Conservation (phyloP, 2,888 invertebrate genomes). For the Esperia sulphurella region DNA sequence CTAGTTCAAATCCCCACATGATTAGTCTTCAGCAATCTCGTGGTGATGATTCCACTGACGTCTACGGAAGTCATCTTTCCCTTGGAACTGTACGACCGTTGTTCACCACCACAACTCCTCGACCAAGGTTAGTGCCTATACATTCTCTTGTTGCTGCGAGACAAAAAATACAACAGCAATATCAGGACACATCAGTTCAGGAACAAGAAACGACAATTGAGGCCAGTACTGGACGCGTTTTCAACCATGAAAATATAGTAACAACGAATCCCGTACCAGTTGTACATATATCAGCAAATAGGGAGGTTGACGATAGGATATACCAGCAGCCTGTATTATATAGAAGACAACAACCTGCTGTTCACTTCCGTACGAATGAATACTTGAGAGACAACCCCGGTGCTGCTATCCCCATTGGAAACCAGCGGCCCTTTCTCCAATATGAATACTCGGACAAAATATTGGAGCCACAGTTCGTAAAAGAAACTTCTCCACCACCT, state of each 20-base stretch:
- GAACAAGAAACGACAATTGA: constrained; percentile 70
- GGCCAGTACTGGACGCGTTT: constrained; percentile 74
- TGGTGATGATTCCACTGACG: constrained; percentile 83
- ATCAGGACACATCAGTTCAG: constrained; percentile 51
- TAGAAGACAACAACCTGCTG: constrained; percentile 46
- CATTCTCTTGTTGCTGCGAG: constrained; percentile 70
- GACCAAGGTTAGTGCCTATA: constrained; percentile 77
- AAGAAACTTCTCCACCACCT: constrained; percentile 40
- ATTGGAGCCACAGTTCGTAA: constrained; percentile 65
- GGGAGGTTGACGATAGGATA: constrained; percentile 53
- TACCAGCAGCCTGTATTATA: constrained; percentile 60
- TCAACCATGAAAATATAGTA: constrained; percentile 65
- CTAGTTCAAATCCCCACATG: constrained; percentile 77
- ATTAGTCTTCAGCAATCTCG: constrained; percentile 78
- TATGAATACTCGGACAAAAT: constrained; percentile 70
- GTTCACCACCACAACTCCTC: constrained; percentile 81
- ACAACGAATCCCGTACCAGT: constrained; percentile 77
- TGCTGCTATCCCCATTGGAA: constrained; percentile 68
- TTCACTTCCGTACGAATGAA: constrained; percentile 69
- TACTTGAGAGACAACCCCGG: constrained; percentile 73
- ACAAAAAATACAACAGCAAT: constrained; percentile 68
- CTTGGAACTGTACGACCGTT: constrained; percentile 82
- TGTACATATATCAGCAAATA: constrained; percentile 72
- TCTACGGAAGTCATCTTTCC: constrained; percentile 83
- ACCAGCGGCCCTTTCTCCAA: constrained; percentile 72